Evolutionary conservation across 1,140 invertebrate species (phyloP), one percentile per base, ranked within the genome.

Genomic region (Caenorhabditis latens): DNA sequence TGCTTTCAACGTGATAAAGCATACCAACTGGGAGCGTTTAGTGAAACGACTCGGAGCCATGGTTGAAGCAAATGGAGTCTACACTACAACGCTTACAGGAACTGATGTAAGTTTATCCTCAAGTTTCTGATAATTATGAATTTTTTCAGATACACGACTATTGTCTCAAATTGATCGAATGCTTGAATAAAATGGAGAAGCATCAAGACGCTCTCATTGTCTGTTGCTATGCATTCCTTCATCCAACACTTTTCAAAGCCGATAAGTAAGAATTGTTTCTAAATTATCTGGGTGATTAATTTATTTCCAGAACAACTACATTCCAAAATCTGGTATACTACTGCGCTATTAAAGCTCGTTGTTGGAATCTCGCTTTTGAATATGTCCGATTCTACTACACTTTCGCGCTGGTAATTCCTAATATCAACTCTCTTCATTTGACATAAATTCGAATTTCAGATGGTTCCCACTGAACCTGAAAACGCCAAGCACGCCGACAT

Each of bases 171-270:
- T 67, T 92, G 50, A 84, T 91, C 21, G 92, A 92, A 84, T 79
- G 79, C 65, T 65, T 92, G 6, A 65, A 89, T 43, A 75, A 87
- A 32, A 58, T 87, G 57, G 71, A 87, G 24, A 84, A 86, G 32
- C 86, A 85, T 75, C 50, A 86, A 42, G 92, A 92, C 58, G 87
- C 90, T 53, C 87, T 92, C 16, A 79, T 89, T 57, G 89, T 92
- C 53, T 90, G 91, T 85, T 91, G 90, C 75, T 92, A 92, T 82
- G 90, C 92, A 19, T 92, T 89, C 84, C 43, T 92, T 1, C 91
- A 92, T 21, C 90, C 91, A 50, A 92, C 91, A 85, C 90, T 92
- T 57, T 85, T 55, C 53, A 67, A 75, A 48, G 40, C 24, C 16
- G 83, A 88, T 11, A 83, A 87, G 90, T 89, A 75, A 91, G 87